phyloP scores from a whole-genome alignment of 2,113 vertebrate genomes.

The Cranoglanis bouderius region DNA sequence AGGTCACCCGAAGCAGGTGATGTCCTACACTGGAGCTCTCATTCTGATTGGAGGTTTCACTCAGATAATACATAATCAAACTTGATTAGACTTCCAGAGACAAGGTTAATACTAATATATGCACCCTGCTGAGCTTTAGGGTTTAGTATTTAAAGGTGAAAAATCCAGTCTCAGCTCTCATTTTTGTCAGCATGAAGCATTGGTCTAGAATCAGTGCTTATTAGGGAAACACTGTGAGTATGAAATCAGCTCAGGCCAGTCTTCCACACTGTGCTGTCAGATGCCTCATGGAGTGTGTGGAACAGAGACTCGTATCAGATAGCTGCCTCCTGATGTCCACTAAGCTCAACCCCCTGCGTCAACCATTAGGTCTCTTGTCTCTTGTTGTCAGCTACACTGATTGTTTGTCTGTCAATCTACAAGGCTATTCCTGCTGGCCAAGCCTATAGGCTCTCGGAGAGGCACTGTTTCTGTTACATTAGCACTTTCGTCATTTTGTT shows the following conservation, averaged over 20 bases:
- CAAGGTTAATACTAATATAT: not conserved
- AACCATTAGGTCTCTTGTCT: not conserved
- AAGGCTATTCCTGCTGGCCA: slow-evolving; percentile 14
- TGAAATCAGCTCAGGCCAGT: not conserved
- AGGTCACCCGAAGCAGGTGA: slow-evolving; percentile 13
- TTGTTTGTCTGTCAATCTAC: slow-evolving; percentile 26
- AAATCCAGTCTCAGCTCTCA: not conserved
- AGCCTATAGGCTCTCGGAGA: not conserved
- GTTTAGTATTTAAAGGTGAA: slow-evolving; percentile 15
- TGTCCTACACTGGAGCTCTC: slow-evolving; percentile 27
- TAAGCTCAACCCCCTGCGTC: not conserved
- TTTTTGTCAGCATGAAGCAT: not conserved
- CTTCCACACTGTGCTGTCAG: slow-evolving; percentile 10
- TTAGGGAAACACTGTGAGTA: slow-evolving; percentile 1
- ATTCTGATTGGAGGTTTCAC: slow-evolving; percentile 32
- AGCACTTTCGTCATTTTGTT: slow-evolving; percentile 11
- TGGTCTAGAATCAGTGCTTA: not conserved
- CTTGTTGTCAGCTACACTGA: slow-evolving; percentile 22
- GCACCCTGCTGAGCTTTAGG: not conserved
- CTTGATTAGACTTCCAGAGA: slow-evolving; percentile 27
- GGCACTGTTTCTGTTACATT: slow-evolving; percentile 25
- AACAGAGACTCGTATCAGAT: not conserved
- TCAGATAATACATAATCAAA: slow-evolving; percentile 28
- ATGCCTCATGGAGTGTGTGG: slow-evolving; percentile 24
- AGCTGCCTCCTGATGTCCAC: not conserved